Percentiles rank a stretch among this genome's conserved stretches.
These are phyloP conservation scores for Cheilosia vernalis DNA, from an alignment of 2,888 invertebrate species.

Conservation along the genomic window DNA sequence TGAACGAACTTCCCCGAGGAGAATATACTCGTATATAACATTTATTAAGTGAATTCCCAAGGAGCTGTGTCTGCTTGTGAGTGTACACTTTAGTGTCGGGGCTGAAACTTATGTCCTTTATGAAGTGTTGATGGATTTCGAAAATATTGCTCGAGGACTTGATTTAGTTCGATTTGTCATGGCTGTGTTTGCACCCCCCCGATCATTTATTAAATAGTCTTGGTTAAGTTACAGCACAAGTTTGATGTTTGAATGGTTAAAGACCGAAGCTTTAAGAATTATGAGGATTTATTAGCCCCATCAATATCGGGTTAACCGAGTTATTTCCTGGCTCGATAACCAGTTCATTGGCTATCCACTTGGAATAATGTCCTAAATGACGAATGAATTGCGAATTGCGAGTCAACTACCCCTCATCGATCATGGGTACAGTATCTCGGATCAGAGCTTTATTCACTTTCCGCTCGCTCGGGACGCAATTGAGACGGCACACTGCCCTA, in stretches of 20 bases:
- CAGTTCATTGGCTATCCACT: neutral
- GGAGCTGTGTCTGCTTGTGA: conserved; percentile 46
- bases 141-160: conserved; percentile 17
- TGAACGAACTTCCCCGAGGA: conserved; percentile 10
- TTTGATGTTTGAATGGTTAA: neutral
- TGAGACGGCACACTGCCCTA: conserved; percentile 26
- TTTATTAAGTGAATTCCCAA: conserved; percentile 63
- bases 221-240: neutral
- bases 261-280: too few relatives aligned
- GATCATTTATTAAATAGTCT: neutral
- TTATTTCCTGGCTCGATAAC: neutral
- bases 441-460: conserved; percentile 26
- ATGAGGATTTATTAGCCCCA: too few relatives aligned
- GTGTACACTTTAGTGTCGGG: conserved; percentile 27
- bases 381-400: conserved; percentile 25
- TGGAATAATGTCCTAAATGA: neutral
- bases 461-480: conserved; percentile 21
- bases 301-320: too few relatives aligned
- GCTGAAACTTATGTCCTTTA: conserved; percentile 20
- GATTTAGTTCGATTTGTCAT: conserved; percentile 22
- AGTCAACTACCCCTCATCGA: conserved; percentile 19
- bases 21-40: conserved; percentile 37
- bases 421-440: conserved; percentile 16
- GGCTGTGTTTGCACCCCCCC: neutral
- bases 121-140: conserved; percentile 47